phyloP scores from a whole-genome alignment of 2,888 invertebrate species.

The Hymenopus coronatus region DNA sequence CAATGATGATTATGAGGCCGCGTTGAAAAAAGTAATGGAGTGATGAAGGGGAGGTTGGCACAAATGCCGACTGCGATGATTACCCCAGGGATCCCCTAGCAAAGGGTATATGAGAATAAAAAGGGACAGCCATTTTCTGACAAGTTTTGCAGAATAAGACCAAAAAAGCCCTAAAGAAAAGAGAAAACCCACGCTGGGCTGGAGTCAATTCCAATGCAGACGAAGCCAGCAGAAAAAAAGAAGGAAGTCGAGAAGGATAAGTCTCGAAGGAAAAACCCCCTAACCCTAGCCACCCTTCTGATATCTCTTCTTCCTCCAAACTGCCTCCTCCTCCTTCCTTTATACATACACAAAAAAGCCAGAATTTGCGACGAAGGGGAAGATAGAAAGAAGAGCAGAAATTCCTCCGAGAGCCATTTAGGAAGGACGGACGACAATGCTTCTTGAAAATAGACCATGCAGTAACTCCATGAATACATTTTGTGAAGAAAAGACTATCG shows the following conservation, averaged over 20 bases:
- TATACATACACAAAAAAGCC: slow-evolving; percentile 8
- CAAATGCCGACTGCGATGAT: slow-evolving; percentile 1
- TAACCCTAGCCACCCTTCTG: neutral
- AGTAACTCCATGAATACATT: slow-evolving; percentile 29
- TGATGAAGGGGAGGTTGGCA: neutral
- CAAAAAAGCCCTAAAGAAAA: neutral
- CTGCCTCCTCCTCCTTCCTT: neutral
- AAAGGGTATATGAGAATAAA: neutral
- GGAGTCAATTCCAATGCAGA: slow-evolving; percentile 13
- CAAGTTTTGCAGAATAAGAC: neutral
- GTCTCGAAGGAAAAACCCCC: slow-evolving; percentile 12
- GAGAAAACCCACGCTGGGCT: neutral
- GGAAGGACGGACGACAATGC: slow-evolving; percentile 48
- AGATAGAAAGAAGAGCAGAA: slow-evolving; percentile 39
- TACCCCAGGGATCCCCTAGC: neutral
- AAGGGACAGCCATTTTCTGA: neutral
- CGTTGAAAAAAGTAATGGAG: neutral
- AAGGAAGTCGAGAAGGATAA: neutral
- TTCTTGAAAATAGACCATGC: slow-evolving; percentile 43
- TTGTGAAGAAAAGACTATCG: slow-evolving; percentile 13
- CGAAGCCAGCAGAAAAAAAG: neutral
- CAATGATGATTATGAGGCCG: neutral
- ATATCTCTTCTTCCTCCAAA: neutral
- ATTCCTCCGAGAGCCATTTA: slow-evolving; percentile 46
- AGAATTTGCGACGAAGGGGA: slow-evolving; percentile 29